Evolutionary conservation across 2,888 invertebrate species (phyloP), one percentile per base, ranked within the genome.

Genomic region (Apantesis nais): DNA sequence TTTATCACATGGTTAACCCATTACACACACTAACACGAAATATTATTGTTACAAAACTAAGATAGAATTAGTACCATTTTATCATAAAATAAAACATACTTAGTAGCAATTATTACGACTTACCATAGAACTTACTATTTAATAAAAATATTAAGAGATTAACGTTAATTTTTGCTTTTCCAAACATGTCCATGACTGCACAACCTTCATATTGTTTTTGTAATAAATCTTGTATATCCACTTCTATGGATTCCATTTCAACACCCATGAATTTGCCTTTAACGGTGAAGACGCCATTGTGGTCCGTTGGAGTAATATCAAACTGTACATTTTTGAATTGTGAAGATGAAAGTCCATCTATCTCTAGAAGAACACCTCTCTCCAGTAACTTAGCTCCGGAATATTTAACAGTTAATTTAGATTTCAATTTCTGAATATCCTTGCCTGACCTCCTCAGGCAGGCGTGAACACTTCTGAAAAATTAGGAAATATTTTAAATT

Each of bases 201-300:
- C 97, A 96, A 34, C 97, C 97, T 86, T 97, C 97, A 82, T 97
- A 97, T 87, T 98, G 97, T 74, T 97, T 95, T 86, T 97, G 97
- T 29, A 98, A 92, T 52, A 97, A 90, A 85, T 97, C 96, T 93
- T 97, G 96, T 79, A 97, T 97, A 76, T 97, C 96, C 25, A 97
- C 91, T 61, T 97, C 96, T 39, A 97, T 95, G 72, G 96, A 96
- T 84, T 97, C 97, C 96, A 97, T 96, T 83, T 96, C 96, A 0
- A 97, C 96, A 1, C 97, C 97, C 97, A 97, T 96, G 82, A 97
- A 97, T 85, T 97, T 97, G 39, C 97, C 97, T 81, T 96, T 96
- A 0, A 97, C 96, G 2, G 96, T 96, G 86, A 97, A 97, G 0
- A 97, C 92, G 9, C 97, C 97, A 61, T 96, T 96, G 74, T 95